Evolutionary conservation across 2,888 invertebrate genomes (phyloP).

Genomic region (Lasioglossum oenotherae): DNA sequence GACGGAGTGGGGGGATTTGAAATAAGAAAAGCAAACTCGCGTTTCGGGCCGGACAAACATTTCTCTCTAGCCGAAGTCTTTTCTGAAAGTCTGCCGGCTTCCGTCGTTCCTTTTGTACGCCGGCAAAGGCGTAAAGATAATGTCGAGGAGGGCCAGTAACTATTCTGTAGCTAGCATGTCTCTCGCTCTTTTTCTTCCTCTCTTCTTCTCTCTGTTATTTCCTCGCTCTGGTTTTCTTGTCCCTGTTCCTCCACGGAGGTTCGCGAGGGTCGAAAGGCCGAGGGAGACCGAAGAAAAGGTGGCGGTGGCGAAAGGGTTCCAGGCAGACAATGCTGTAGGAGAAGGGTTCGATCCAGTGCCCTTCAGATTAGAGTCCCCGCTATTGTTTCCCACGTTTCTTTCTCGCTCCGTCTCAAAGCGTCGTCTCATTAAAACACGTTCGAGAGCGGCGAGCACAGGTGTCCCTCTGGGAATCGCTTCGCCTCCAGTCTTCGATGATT

Average conservation of each 20-base stretch:
- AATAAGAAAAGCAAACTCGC: slow-evolving; percentile 55
- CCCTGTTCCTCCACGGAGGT: slow-evolving; percentile 34
- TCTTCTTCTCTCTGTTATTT: slow-evolving; percentile 19
- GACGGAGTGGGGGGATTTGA: neutral
- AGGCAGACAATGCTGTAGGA: slow-evolving; percentile 71
- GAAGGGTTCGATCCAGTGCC: slow-evolving; percentile 80
- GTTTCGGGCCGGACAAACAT: slow-evolving; percentile 48
- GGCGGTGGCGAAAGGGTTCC: slow-evolving; percentile 62
- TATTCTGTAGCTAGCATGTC: slow-evolving; percentile 61
- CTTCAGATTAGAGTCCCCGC: slow-evolving; percentile 78
- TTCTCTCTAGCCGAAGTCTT: slow-evolving; percentile 32
- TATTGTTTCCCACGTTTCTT: slow-evolving; percentile 74
- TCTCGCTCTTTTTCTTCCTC: slow-evolving; percentile 7
- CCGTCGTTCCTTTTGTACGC: slow-evolving; percentile 52
- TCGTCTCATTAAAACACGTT: slow-evolving; percentile 61
- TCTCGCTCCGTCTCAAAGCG: slow-evolving; percentile 49
- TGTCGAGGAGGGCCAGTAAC: slow-evolving; percentile 65
- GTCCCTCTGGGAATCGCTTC: slow-evolving; percentile 17
- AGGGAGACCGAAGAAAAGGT: slow-evolving; percentile 57
- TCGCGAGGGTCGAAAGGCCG: slow-evolving; percentile 62
- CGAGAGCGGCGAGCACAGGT: slow-evolving; percentile 40
- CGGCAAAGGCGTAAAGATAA: slow-evolving; percentile 65
- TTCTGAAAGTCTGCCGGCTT: slow-evolving; percentile 27
- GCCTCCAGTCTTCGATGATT: neutral
- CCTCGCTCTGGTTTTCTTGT: slow-evolving; percentile 12